phyloP scores from a whole-genome alignment of 1,140 invertebrate genomes.

The Ceratina japonica region DNA sequence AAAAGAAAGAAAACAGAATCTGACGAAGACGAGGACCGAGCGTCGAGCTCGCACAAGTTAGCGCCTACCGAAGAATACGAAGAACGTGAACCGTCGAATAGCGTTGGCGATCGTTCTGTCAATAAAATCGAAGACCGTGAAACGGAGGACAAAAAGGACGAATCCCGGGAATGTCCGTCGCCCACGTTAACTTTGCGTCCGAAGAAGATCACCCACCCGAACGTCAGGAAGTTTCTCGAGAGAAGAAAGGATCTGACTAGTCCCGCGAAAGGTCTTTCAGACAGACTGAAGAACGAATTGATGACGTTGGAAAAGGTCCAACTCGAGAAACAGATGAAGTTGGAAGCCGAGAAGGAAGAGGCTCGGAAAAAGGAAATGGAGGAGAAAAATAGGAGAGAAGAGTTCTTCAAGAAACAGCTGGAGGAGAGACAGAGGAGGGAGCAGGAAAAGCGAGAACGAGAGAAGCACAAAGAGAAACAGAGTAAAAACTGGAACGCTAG shows the following conservation, averaged over 20 bases:
- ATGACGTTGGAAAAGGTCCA: slow-evolving; percentile 29
- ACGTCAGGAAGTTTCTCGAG: background rate
- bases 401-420: slow-evolving; percentile 28
- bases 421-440: background rate
- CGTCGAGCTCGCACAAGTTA: background rate
- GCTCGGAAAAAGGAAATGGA: slow-evolving; percentile 12
- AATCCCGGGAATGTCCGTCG: slow-evolving; percentile 8
- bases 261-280: slow-evolving; percentile 16
- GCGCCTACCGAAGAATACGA: slow-evolving; percentile 1
- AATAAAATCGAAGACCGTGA: slow-evolving; percentile 15
- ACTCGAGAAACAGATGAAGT: slow-evolving; percentile 20
- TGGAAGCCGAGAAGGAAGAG: slow-evolving; percentile 12
- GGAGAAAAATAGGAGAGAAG: slow-evolving; percentile 18
- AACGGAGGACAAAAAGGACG: slow-evolving; percentile 12
- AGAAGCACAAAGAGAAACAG: slow-evolving; percentile 4
- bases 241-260: slow-evolving; percentile 27
- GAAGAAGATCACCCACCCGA: slow-evolving; percentile 26
- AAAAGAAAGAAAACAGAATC: slow-evolving; percentile 61
- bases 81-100: slow-evolving; percentile 12
- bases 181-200: slow-evolving; percentile 34
- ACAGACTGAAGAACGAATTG: slow-evolving; percentile 34
- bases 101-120: slow-evolving; percentile 14
- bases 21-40: slow-evolving; percentile 7
- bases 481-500: slow-evolving; percentile 24
- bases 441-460: slow-evolving; percentile 13